These are phyloP conservation scores for Clarias laeviceps DNA, from an alignment of 2,797 vertebrate genomes.

Conservation along the genomic window DNA sequence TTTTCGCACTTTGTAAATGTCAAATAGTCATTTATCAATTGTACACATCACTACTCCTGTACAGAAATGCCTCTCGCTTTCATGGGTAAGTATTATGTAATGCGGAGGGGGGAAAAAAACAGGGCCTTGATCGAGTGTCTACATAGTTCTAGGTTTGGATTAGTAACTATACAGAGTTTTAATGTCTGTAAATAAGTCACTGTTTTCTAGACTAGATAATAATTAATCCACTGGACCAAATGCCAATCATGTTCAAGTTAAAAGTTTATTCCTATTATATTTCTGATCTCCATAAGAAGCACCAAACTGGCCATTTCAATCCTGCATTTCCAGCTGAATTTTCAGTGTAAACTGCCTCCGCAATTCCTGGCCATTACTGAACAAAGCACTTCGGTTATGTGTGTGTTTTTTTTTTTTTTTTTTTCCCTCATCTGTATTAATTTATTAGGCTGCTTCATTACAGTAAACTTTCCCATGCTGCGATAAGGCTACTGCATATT, in stretches of 20 bases:
- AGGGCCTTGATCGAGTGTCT: neutral
- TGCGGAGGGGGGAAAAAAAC: neutral
- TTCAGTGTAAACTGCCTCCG: neutral
- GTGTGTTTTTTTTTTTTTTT: neutral
- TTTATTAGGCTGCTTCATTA: slow-evolving; percentile 1
- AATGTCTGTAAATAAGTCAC: neutral
- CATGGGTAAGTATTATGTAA: neutral
- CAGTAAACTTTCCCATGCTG: slow-evolving; percentile 25
- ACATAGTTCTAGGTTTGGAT: neutral
- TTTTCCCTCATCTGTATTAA: slow-evolving; percentile 9
- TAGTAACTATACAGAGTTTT: neutral
- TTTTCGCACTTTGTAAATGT: neutral
- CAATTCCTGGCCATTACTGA: neutral
- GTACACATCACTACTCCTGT: too few species aligned
- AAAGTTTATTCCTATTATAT: slow-evolving; percentile 20
- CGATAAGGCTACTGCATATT: neutral
- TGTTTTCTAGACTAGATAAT: neutral
- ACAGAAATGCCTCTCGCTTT: neutral
- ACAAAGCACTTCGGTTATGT: neutral
- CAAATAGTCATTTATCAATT: neutral
- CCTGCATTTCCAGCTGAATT: neutral
- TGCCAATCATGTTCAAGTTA: neutral
- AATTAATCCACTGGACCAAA: neutral
- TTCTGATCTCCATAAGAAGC: neutral
- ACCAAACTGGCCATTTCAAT: neutral